Evolutionary conservation across 2,113 vertebrate species (phyloP), one percentile per base, ranked within the genome.

Genomic region (Thalassarche chlororhynchos): DNA sequence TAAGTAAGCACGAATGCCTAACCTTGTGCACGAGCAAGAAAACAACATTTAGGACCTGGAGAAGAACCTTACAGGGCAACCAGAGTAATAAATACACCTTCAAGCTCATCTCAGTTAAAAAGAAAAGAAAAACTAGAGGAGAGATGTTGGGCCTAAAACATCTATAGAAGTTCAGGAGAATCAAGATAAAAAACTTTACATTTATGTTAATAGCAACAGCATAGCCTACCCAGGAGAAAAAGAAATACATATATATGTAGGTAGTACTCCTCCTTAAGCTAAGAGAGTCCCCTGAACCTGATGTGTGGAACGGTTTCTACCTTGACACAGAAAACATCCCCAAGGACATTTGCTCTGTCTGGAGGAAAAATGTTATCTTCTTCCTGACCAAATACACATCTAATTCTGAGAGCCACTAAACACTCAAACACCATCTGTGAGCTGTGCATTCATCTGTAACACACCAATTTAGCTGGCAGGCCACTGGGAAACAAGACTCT

Each of bases 261-360:
- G 44, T 23, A 89, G 36, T 32, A 55, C 9, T 79, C 55, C 57
- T 46, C n/a, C 28, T 87, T 79, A 65, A 86, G 38, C 36, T 65
- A 10, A 58, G 42, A 79, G 26, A 89, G 42, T 86, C 26, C 49
- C 28, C 60, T 25, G 57, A 66, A 98, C 84, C 62, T 95, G 92
- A 92, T 72, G 61, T 51, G 66, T 95, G 71, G 87, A 93, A 85
- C 11, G 1, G 64, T 87, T 90, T 82, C 87, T 76, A 97, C 91
- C 89, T 93, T 93, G 94, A 97, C 91, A 95, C 85, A 94, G 78
- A 96, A 96, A 97, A 97, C 87, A 84, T 94, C 96, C 92, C 89
- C 96, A 97, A 93, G 96, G 97, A 97, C 85, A 94, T 97, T 96
- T 96, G 89, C 66, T 97, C 93, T 96, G 72, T 95, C 93, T 97